Evolutionary conservation across 1,140 invertebrate species (phyloP).

Genomic region (Drosophila arizonae): DNA sequence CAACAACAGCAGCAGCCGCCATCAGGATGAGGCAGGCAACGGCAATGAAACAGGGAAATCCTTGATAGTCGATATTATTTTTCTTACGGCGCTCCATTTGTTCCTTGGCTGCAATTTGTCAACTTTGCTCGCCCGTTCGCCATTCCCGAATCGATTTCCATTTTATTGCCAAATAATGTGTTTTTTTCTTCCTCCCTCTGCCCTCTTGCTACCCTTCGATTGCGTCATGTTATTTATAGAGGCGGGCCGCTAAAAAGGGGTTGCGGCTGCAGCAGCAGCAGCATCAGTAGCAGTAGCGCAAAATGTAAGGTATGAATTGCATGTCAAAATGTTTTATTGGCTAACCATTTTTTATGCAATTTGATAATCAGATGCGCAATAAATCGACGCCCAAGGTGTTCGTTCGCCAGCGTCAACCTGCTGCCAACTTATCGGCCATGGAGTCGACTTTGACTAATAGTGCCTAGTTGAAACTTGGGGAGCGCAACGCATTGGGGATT

Average conservation of each 20-base stretch:
- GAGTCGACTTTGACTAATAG: constrained; percentile 67
- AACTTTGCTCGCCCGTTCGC: constrained; percentile 61
- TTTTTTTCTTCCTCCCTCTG: constrained; percentile 14
- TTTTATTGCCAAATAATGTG: constrained; percentile 82
- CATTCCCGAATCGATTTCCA: constrained; percentile 72
- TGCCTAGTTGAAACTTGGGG: constrained; percentile 20
- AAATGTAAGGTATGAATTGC: constrained; percentile 73
- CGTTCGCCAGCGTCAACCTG: constrained; percentile 4
- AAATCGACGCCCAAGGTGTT: constrained; percentile 46
- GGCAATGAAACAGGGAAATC: constrained; percentile 57
- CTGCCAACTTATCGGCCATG: constrained; percentile 60
- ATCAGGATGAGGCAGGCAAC: constrained; percentile 30
- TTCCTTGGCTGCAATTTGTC: constrained; percentile 78
- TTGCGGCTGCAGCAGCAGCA: constrained; percentile 36
- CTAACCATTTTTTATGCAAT: constrained; percentile 76
- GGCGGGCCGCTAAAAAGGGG: constrained; percentile 21
- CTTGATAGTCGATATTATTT: constrained; percentile 80
- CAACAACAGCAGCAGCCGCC: constrained; percentile 14
- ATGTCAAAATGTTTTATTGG: constrained; percentile 81
- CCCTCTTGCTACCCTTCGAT: constrained; percentile 53
- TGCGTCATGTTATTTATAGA: constrained; percentile 81
- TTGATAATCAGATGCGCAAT: constrained; percentile 76
- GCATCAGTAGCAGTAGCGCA: constrained; percentile 37
- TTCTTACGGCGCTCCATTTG: constrained; percentile 79
- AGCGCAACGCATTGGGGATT: constrained; percentile 1